phyloP scores from a whole-genome alignment of 2,797 vertebrate genomes.

The Sylvia borin region DNA sequence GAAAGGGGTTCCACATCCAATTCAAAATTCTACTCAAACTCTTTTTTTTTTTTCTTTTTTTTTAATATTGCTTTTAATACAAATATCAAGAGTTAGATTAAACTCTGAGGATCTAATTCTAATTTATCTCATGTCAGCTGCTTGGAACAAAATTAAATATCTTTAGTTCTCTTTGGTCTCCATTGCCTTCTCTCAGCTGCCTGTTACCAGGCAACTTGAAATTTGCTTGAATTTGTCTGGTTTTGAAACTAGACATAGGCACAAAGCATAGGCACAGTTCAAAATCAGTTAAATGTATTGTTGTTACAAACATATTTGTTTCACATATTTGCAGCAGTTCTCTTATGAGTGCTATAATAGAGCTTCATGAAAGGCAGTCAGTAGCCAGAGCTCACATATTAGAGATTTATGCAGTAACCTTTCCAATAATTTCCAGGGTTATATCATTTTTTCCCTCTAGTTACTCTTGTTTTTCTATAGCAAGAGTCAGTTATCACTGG shows the following conservation, averaged over 20 bases:
- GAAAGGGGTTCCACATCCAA: neutral
- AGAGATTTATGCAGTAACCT: neutral
- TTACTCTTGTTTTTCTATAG: neutral
- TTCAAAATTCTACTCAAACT: neutral
- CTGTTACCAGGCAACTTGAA: neutral
- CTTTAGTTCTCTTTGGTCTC: neutral
- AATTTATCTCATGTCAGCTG: neutral
- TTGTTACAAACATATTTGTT: neutral
- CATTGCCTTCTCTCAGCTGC: neutral
- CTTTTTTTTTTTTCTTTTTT: no score
- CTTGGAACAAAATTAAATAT: neutral
- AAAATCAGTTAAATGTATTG: neutral
- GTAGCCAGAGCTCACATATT: neutral
- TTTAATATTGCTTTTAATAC: neutral
- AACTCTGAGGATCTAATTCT: neutral
- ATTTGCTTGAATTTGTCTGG: neutral
- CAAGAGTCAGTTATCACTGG: neutral
- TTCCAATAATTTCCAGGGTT: neutral
- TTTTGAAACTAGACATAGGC: neutral
- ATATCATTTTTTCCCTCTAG: neutral
- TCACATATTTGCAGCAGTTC: neutral
- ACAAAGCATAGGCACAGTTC: neutral
- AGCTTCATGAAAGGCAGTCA: neutral
- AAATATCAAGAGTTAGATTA: neutral
- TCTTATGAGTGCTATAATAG: neutral